Evolutionary conservation across 2,113 vertebrate species (phyloP).

Genomic region (Cyprinodon variegatus): DNA sequence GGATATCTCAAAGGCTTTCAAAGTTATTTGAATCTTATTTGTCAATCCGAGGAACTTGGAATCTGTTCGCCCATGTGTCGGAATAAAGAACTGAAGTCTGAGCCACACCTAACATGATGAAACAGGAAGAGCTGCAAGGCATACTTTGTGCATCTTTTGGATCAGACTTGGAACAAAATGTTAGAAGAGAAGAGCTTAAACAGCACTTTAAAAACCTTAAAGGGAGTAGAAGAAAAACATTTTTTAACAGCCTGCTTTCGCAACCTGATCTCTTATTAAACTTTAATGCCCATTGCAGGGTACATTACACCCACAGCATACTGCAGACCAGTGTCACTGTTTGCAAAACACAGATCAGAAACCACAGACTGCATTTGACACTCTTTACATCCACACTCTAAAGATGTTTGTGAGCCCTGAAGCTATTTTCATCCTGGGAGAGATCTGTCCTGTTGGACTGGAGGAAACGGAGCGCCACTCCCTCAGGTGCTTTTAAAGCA

Average conservation of each 20-base stretch:
- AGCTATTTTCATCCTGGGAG: constrained; percentile 33
- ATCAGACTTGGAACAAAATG: constrained; percentile 21
- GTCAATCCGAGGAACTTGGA: background rate
- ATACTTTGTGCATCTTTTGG: constrained; percentile 5
- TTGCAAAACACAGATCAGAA: constrained; percentile 9
- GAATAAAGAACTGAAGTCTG: background rate
- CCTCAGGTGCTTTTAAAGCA: constrained; percentile 39
- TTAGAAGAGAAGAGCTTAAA: background rate
- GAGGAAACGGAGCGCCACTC: constrained; percentile 59
- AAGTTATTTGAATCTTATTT: constrained; percentile 4
- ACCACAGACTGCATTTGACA: constrained; percentile 2
- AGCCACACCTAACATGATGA: constrained; percentile 6
- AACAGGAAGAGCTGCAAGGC: constrained; percentile 20
- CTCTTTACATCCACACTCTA: constrained; percentile 18
- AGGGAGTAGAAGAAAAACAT: background rate
- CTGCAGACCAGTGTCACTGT: constrained; percentile 3
- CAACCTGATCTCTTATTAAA: constrained; percentile 57
- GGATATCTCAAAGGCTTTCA: background rate
- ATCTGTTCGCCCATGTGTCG: background rate
- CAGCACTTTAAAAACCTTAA: background rate
- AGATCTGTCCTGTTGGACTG: constrained; percentile 47
- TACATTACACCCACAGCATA: constrained; percentile 29
- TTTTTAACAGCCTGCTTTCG: constrained; percentile 15
- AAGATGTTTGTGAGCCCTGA: constrained; percentile 6
- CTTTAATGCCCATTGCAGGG: constrained; percentile 43